These are phyloP conservation scores for Oncorhynchus nerka DNA, from an alignment of 2,113 vertebrate species.

Conservation along the genomic window DNA sequence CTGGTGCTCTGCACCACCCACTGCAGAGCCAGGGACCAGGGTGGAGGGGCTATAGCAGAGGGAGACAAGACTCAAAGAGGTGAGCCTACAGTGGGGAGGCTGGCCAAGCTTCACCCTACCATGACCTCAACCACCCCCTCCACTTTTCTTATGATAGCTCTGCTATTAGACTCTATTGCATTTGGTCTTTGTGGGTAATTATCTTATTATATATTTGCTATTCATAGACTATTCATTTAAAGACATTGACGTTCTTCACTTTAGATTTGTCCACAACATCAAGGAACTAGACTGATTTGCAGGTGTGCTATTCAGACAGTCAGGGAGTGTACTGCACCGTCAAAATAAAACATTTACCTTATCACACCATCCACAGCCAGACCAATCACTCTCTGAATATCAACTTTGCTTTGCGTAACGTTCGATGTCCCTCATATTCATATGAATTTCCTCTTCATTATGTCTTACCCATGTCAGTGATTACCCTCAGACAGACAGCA, in stretches of 20 bases:
- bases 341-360: constrained; percentile 21
- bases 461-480: constrained; percentile 66
- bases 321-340: constrained; percentile 10
- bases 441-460: constrained; percentile 75
- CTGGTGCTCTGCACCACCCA: constrained; percentile 3
- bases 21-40: not conserved
- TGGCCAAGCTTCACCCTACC: not conserved
- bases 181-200: constrained; percentile 20
- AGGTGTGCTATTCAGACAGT: constrained; percentile 23
- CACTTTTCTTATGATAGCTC: constrained; percentile 35
- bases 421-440: constrained; percentile 12
- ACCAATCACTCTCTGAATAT: constrained; percentile 40
- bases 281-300: constrained; percentile 16
- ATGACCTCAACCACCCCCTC: not conserved
- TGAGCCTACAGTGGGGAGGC: not conserved
- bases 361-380: constrained; percentile 11
- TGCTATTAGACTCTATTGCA: not conserved
- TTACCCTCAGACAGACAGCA: constrained; percentile 63
- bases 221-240: constrained; percentile 34
- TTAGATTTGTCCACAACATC: not conserved
- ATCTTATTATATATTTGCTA: constrained; percentile 21
- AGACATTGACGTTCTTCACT: constrained; percentile 16
- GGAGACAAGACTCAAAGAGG: not conserved
- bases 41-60: not conserved
- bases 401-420: constrained; percentile 45